These are phyloP conservation scores for Salticus scenicus DNA, from an alignment of 2,888 invertebrate species.

Conservation along the genomic window DNA sequence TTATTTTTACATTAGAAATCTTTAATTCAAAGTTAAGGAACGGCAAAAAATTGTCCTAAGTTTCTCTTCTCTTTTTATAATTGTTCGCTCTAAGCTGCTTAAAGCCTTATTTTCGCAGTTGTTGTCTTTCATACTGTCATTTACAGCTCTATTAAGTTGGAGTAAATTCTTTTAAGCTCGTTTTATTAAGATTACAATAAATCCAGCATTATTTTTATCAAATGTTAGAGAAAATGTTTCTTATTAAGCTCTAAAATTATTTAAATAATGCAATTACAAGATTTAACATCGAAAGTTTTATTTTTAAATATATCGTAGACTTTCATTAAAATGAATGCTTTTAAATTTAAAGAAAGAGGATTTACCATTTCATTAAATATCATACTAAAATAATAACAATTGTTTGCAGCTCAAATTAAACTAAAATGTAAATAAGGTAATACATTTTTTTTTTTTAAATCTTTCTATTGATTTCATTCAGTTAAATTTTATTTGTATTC, in stretches of 20 bases:
- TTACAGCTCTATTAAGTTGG: not conserved
- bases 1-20: not conserved
- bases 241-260: not conserved
- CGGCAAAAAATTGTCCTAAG: not conserved
- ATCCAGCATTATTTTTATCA: not conserved
- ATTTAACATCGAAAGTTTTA: not conserved
- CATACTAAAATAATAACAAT: too few species aligned
- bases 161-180: not conserved
- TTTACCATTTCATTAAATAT: too few species aligned
- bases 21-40: not conserved
- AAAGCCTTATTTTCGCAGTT: slow-evolving; percentile 3
- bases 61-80: not conserved
- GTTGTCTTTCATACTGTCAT: not conserved
- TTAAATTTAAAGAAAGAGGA: too few species aligned
- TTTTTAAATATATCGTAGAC: too few species aligned
- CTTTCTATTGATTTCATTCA: too few species aligned
- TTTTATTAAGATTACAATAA: not conserved
- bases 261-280: not conserved
- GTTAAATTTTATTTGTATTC: too few species aligned
- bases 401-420: too few species aligned
- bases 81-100: not conserved
- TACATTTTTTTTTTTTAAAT: too few species aligned
- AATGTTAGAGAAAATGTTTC: not conserved
- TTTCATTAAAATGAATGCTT: too few species aligned
- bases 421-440: too few species aligned